These are phyloP conservation scores for Perognathus longimembris DNA, from an alignment of 2,113 vertebrate genomes.

Conservation along the genomic window DNA sequence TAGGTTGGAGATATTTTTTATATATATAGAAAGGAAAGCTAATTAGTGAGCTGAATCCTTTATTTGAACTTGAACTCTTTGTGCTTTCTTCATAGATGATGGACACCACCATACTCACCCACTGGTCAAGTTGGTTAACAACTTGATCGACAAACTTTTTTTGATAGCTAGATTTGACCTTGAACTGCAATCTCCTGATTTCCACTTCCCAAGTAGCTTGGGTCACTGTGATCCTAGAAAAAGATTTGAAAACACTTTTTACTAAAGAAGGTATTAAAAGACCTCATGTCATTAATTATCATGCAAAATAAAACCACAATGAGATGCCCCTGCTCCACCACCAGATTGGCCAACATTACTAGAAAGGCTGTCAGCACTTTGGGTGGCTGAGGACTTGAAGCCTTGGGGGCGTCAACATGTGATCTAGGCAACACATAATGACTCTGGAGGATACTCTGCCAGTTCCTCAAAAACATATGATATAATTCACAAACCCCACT, in stretches of 20 bases:
- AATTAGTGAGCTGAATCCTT: background rate
- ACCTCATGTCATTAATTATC: background rate
- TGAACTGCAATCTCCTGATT: too few species aligned
- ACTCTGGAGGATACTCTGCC: background rate
- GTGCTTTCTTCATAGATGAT: background rate
- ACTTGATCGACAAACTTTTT: too few species aligned
- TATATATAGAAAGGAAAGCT: background rate
- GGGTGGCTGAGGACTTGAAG: too few species aligned
- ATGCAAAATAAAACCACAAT: background rate
- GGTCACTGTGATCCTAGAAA: background rate
- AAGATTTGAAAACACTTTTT: background rate
- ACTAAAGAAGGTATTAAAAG: background rate
- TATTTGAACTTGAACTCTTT: slow-evolving; percentile 20
- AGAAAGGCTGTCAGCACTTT: too few species aligned
- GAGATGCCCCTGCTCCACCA: background rate
- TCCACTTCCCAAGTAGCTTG: too few species aligned
- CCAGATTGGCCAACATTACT: background rate
- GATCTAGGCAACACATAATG: background rate
- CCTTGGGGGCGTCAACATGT: rapidly evolving
- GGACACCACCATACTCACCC: too few species aligned
- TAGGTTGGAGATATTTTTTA: background rate
- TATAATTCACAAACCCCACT: background rate
- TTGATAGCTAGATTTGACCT: too few species aligned
- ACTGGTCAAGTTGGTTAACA: too few species aligned
- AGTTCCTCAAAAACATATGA: background rate